Evolutionary conservation across 2,113 vertebrate species (phyloP), one percentile per base, ranked within the genome.

Genomic region (Chitala chitala): DNA sequence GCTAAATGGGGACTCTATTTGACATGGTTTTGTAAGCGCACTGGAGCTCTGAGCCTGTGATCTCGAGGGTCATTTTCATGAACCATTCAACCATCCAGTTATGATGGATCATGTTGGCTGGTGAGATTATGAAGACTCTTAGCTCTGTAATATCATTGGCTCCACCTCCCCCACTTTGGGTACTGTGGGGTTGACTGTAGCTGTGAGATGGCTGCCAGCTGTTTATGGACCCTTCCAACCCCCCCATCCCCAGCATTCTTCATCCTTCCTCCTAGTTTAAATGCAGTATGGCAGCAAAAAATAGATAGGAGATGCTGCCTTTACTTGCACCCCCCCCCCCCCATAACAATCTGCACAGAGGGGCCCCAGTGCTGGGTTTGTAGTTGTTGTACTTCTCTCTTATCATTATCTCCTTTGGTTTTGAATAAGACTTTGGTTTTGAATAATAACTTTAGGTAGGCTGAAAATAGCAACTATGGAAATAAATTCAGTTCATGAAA

Each of bases 341-440:
- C 15, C 36, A 24, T 17, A 1, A n/a, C 63, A 13, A 24, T 36
- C 44, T 26, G 8, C 8, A 13, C 40, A 24, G 17, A 15, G 15
- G 22, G 63, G 66, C 3, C 26, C 13, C 44, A 15, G 26, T 20
- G 15, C 40, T 7, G 38, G 22, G 36, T 1, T 33, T 20, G n/a
- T 36, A 36, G 3, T 46, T 36, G 59, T 17, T 36, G 38, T 71
- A 15, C 38, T 78, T 13, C 56, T 36, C 51, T 72, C 69, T 79
- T 74, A 51, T 76, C 54, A 78, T 71, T 76, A 53, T 71, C 13
- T 9, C 56, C 72, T 15, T 20, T 15, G n/a, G 31, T 33, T 29
- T 33, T 38, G 33, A 63, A 63, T 29, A 20, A 63, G n/a, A 33
- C 38, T 33, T 33, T 20, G 59, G 31, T 36, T n/a, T n/a, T n/a